phyloP scores from a whole-genome alignment of 1,140 invertebrate species.

The Solen grandis region DNA sequence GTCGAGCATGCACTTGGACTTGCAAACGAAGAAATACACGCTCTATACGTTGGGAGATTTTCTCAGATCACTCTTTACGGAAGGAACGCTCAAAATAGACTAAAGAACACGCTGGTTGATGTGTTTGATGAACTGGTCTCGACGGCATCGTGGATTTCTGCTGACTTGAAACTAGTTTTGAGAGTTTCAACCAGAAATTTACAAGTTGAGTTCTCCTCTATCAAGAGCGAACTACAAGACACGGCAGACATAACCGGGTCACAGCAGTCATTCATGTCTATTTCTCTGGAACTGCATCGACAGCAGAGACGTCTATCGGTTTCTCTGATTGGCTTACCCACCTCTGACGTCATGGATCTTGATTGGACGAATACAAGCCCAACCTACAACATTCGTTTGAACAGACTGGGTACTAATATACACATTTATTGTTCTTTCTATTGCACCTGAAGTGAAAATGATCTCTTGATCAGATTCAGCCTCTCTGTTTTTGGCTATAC shows the following conservation, averaged over 20 bases:
- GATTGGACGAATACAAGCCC: too few species aligned
- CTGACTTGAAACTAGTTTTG: background rate
- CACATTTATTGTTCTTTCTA: too few species aligned
- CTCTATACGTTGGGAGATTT: constrained; percentile 9
- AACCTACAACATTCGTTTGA: too few species aligned
- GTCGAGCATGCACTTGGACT: constrained; percentile 9
- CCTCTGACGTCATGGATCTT: too few species aligned
- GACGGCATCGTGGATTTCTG: background rate
- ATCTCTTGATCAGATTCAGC: too few species aligned
- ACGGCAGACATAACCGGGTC: background rate
- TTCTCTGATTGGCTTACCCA: too few species aligned
- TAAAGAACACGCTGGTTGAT: constrained; percentile 2
- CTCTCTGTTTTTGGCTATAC: too few species aligned
- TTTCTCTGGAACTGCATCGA: constrained; percentile 1
- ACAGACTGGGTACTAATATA: too few species aligned
- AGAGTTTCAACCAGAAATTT: background rate
- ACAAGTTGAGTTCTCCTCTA: constrained; percentile 15
- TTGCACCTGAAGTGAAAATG: too few species aligned
- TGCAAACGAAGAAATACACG: constrained; percentile 30
- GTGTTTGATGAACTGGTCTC: constrained; percentile 1
- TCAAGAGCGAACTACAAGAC: constrained; percentile 1
- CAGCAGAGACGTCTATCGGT: too few species aligned
- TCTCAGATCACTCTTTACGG: constrained; percentile 5
- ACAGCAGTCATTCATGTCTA: background rate
- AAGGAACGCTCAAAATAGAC: background rate